These are phyloP conservation scores for Euborellia annulipes DNA, from an alignment of 1,140 invertebrate species.

Conservation along the genomic window DNA sequence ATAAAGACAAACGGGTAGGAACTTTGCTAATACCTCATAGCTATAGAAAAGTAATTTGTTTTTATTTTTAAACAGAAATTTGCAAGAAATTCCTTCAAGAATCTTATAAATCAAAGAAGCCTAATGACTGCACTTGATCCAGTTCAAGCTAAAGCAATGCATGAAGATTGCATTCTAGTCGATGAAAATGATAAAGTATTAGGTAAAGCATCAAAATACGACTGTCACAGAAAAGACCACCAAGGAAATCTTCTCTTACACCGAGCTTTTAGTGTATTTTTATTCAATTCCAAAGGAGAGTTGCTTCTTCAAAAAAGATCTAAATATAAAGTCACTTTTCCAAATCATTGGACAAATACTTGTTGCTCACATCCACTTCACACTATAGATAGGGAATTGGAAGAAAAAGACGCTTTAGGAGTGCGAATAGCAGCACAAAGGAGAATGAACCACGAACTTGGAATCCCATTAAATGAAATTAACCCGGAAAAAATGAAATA, in stretches of 20 bases:
- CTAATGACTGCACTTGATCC: conserved; percentile 25
- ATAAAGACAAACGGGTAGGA: no score
- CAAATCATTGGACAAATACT: conserved; percentile 77
- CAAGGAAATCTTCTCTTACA: conserved; percentile 60
- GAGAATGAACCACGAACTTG: conserved; percentile 74
- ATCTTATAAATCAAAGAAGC: no score
- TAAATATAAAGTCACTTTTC: conserved; percentile 71
- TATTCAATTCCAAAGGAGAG: conserved; percentile 77
- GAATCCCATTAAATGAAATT: conserved; percentile 36
- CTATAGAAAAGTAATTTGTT: no score
- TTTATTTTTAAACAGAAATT: no score
- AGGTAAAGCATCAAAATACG: conserved; percentile 68
- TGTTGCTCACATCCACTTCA: conserved; percentile 95
- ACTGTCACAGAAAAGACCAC: conserved; percentile 69
- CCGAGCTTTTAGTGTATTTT: conserved; percentile 92
- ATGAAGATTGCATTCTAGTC: conserved; percentile 74
- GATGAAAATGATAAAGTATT: conserved; percentile 70
- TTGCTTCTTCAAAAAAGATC: conserved; percentile 82
- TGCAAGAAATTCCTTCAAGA: no score
- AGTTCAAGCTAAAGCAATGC: conserved; percentile 40
- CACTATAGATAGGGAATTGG: conserved; percentile 53
- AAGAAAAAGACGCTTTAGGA: conserved; percentile 58
- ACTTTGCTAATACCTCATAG: no score
- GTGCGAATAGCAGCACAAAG: conserved; percentile 71
- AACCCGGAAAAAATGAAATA: conserved; percentile 57